Evolutionary conservation across 2,888 invertebrate species (phyloP), one percentile per base, ranked within the genome.

Genomic region (Drosophila aldrichi): DNA sequence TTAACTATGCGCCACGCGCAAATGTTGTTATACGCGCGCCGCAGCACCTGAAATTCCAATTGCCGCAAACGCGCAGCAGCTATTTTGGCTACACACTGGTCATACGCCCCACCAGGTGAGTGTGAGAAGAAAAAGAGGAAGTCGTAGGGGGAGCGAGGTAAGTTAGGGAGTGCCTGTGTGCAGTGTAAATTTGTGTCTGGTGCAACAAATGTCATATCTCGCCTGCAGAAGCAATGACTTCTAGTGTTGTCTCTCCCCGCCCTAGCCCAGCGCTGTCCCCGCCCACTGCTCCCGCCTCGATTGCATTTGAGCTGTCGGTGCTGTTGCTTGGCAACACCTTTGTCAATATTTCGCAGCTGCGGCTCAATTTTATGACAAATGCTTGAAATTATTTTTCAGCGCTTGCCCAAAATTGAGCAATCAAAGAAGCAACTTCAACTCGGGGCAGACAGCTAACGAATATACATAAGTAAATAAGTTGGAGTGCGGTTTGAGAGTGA

Each of bases 21-120:
- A 92, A 90, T 69, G 43, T 84, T 25, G 81, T 83, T 22, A 86
- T 92, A 32, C 70, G 63, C 22, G 81, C 90, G 9, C 92, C 92
- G 3, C 62, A 77, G 41, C 38, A 89, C 68, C 51, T 89, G 12
- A 79, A 77, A 64, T 82, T 84, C 29, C 85, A 88, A 54, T 43
- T 82, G 51, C 88, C 89, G 1, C 90, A 91, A 76, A 58, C 74
- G 8, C 82, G 90, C 60, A 92, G 92, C 70, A 92, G 92, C 38
- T 93, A 92, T 71, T 93, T 93, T 76, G 92, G 92, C 79, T 93
- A 80, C 72, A 82, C 90, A 16, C 61, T 93, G 41, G 89, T 90
- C 57, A 81, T 93, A 59, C 89, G 92, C 18, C 66, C 77, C 52
- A 87, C 90, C 51, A 92, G 92, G 92, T 92, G 81, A 89, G 89